Percentiles rank a stretch among this genome's conserved stretches.
Conservation (phyloP, 2,888 invertebrate genomes). For the Halictus quadricinctus region DNA sequence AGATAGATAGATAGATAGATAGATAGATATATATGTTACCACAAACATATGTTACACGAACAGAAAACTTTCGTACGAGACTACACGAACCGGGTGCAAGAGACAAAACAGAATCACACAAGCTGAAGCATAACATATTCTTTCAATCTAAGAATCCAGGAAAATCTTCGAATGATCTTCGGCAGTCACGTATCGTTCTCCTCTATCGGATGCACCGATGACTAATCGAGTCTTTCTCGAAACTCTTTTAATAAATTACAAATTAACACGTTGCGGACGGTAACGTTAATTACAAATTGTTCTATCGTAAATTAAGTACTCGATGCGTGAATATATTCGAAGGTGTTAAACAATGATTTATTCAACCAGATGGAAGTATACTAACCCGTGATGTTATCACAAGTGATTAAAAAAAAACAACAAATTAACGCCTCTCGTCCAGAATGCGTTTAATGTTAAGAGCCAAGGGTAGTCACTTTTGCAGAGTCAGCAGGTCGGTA, state of each 20-base stretch:
- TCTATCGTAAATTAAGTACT: neutral
- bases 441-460: neutral
- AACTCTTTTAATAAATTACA: neutral
- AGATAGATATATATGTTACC: neutral
- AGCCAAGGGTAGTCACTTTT: too few relatives aligned
- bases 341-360: neutral
- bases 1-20: too few relatives aligned
- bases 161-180: neutral
- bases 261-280: neutral
- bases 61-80: slow-evolving; percentile 15
- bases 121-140: slow-evolving; percentile 4
- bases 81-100: slow-evolving; percentile 13
- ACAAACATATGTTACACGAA: slow-evolving; percentile 35
- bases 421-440: neutral
- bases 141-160: neutral
- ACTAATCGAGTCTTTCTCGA: neutral
- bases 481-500: too few relatives aligned
- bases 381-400: neutral
- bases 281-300: neutral
- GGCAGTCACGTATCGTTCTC: neutral
- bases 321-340: neutral
- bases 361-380: neutral
- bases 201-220: neutral
- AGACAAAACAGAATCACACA: slow-evolving; percentile 1
- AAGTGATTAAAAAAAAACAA: neutral